phyloP scores from a whole-genome alignment of 2,888 invertebrate genomes.

The Unio pictorum region DNA sequence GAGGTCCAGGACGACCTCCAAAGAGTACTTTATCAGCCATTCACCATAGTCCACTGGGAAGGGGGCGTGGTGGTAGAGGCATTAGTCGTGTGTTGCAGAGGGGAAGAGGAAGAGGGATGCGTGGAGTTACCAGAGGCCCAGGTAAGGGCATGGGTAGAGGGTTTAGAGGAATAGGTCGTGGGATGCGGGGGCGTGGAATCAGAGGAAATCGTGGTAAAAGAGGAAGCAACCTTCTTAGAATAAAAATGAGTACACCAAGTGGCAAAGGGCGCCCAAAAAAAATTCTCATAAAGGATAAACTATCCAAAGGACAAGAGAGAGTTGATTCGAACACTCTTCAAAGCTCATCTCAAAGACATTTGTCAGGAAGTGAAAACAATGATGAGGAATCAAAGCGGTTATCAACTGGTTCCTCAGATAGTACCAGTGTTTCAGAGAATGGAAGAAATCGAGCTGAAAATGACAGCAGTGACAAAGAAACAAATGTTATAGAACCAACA shows the following conservation, averaged over 20 bases:
- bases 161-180: slow-evolving; percentile 13
- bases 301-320: too few relatives aligned
- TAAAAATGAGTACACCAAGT: too few relatives aligned
- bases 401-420: too few relatives aligned
- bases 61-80: slow-evolving; percentile 2
- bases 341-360: too few relatives aligned
- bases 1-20: slow-evolving; percentile 10
- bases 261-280: too few relatives aligned
- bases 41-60: slow-evolving; percentile 9
- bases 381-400: too few relatives aligned
- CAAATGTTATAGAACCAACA: slow-evolving; percentile 15
- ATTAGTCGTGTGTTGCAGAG: not conserved
- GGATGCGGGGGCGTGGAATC: slow-evolving; percentile 5
- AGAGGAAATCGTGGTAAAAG: slow-evolving; percentile 5
- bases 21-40: slow-evolving; percentile 18
- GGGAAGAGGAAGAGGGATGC: slow-evolving; percentile 16
- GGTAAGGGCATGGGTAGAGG: slow-evolving; percentile 27
- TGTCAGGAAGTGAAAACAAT: too few relatives aligned
- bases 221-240: not conserved
- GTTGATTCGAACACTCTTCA: too few relatives aligned
- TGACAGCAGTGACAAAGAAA: slow-evolving; percentile 5
- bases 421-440: not conserved
- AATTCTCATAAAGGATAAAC: too few relatives aligned
- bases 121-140: slow-evolving; percentile 18
- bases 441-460: slow-evolving; percentile 12